Base-by-base conservation (phyloP, 2,888 invertebrate species). In the Tethea ocularis region DNA sequence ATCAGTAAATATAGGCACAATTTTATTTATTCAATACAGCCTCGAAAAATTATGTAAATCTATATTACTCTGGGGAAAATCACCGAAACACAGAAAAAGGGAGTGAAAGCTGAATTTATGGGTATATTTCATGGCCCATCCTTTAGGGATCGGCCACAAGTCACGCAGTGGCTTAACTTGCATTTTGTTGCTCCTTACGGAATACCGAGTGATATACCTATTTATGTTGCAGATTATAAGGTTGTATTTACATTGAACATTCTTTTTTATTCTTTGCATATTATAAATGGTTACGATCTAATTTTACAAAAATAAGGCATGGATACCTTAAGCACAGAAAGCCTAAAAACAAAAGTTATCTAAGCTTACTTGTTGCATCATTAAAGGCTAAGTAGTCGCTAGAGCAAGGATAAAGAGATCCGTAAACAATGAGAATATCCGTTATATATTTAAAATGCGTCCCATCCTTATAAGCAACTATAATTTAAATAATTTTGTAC, bases 21-120 rank as follows among this genome's bases (percentile, higher is more conserved):
- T 36, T 20, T 46, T 46, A 46, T 46, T 46, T 46, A 20, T 46
- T 46, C 46, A 46, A 46, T 20, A 46, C 46, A 46, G 8, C 10
- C 46, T 10, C n/a, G 10, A n/a, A 46, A 38, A 46, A 46, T 41
- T 46, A 46, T 46, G 46, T 46, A 46, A 46, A 46, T 46, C 46
- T 20, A 46, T 20, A 46, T 20, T 20, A 46, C 46, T 46, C 46
- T 20, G 0, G 46, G 46, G 46, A 46, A 20, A 10, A 20, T 46
- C 46, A 46, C 46, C 46, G 46, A 46, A 46, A 46, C 46, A 20
- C 10, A n/a, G 15, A 46, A 46, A 46, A 46, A 20, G 46, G 17
- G 46, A 46, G 3, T 20, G 20, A 20, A 46, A 46, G 46, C 46
- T 10, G 46, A 20, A 46, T 46, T 46, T 46, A 46, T 46, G 46